Conservation (phyloP, 2,797 vertebrate genomes). For the Florisuga fusca region DNA sequence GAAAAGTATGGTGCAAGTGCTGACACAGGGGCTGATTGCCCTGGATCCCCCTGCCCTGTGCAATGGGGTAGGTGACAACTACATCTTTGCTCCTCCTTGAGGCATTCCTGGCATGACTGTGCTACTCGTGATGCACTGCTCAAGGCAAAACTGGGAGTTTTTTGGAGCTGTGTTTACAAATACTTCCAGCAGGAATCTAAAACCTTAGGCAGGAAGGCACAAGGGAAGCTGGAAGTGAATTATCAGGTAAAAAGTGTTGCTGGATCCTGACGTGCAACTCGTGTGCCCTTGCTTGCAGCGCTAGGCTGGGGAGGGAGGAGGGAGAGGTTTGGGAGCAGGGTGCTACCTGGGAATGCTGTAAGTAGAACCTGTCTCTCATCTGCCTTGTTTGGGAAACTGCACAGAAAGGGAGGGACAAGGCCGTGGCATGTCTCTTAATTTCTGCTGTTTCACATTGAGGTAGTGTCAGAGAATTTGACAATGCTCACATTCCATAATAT, state of each 20-base stretch:
- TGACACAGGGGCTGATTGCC: neutral
- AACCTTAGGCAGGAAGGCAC: constrained; percentile 14
- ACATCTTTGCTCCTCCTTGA: constrained; percentile 20
- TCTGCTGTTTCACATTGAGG: neutral
- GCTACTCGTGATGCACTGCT: neutral
- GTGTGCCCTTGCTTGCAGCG: constrained; percentile 11
- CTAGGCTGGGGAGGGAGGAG: neutral
- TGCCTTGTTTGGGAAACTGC: constrained; percentile 5
- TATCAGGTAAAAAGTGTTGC: neutral
- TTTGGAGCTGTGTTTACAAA: constrained; percentile 43
- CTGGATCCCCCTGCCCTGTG: neutral
- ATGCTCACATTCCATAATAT: neutral
- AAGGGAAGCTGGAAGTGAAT: neutral
- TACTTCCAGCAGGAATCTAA: constrained; percentile 2
- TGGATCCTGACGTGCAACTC: neutral
- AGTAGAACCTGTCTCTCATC: constrained; percentile 27
- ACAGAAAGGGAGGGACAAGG: neutral
- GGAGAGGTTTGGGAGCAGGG: neutral
- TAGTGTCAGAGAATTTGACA: neutral
- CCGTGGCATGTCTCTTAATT: neutral
- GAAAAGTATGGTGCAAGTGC: neutral
- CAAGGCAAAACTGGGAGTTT: neutral
- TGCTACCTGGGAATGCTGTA: neutral
- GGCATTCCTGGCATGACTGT: neutral
- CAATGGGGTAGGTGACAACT: constrained; percentile 11